These are phyloP conservation scores for Alaudala cheleensis DNA, from an alignment of 2,113 vertebrate species.

Conservation along the genomic window DNA sequence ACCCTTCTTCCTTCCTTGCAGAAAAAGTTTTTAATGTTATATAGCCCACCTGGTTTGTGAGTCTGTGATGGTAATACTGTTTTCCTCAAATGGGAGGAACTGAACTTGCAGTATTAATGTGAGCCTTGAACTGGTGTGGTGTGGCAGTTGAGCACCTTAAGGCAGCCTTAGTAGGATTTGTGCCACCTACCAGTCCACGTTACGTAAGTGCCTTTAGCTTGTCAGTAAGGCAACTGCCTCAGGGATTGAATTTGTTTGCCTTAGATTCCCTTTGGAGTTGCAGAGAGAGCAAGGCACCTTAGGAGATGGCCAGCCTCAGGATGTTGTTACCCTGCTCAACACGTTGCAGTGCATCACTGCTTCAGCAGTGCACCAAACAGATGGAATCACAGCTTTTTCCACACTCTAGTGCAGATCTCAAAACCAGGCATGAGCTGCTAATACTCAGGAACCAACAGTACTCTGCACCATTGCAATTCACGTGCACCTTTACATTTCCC, in stretches of 20 bases:
- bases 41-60: neutral
- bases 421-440: neutral
- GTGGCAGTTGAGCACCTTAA: neutral
- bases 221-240: neutral
- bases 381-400: neutral
- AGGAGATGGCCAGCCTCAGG: neutral
- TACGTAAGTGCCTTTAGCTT: neutral
- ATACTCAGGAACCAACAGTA: neutral
- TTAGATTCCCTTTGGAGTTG: neutral
- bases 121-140: neutral
- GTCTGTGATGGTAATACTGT: neutral
- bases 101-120: neutral
- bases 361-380: neutral
- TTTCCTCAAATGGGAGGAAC: neutral
- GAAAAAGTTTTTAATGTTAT: neutral
- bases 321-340: neutral
- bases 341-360: fast-evolving
- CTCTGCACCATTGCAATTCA: neutral
- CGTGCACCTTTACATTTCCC: neutral
- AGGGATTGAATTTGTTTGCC: neutral
- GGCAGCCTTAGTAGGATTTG: neutral
- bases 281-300: neutral
- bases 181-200: neutral
- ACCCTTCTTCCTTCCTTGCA: constrained; percentile 15
- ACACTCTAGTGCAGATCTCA: neutral